Evolutionary conservation across 53 echinoderm and acorn worm species (phyloP).

Genomic region (Hippasteria phrygiana): DNA sequence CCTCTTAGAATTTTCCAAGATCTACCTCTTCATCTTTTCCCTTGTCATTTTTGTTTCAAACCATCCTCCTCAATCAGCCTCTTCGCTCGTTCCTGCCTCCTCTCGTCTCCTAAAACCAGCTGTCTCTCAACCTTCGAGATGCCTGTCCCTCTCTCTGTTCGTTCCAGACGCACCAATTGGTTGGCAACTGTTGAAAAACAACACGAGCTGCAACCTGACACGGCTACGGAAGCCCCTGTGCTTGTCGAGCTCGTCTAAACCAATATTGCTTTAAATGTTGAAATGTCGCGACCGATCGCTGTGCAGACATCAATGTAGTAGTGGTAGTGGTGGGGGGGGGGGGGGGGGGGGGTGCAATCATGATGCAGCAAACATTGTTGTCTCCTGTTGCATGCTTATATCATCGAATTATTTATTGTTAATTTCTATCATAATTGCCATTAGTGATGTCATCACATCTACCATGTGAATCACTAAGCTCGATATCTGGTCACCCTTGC

Average conservation of each 20-base stretch:
- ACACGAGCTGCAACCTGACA: conserved; percentile 22
- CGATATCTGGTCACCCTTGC: too few relatives aligned
- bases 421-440: too few relatives aligned
- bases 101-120: background rate
- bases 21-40: too few relatives aligned
- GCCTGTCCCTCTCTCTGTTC: background rate
- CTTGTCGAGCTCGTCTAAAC: background rate
- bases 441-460: too few relatives aligned
- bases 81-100: background rate
- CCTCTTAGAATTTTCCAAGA: too few relatives aligned
- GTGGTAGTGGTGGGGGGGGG: background rate
- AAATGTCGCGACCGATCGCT: conserved; percentile 7
- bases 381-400: background rate
- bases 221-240: background rate
- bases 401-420: too few relatives aligned
- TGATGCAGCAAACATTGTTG: conserved; percentile 1
- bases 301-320: background rate
- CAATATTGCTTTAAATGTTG: conserved; percentile 2
- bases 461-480: too few relatives aligned
- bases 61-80: background rate
- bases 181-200: conserved; percentile 55
- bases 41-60: too few relatives aligned
- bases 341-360: background rate
- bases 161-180: background rate
- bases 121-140: background rate